phyloP scores from a whole-genome alignment of 1,140 invertebrate genomes.

The Aphaenogaster floridana region DNA sequence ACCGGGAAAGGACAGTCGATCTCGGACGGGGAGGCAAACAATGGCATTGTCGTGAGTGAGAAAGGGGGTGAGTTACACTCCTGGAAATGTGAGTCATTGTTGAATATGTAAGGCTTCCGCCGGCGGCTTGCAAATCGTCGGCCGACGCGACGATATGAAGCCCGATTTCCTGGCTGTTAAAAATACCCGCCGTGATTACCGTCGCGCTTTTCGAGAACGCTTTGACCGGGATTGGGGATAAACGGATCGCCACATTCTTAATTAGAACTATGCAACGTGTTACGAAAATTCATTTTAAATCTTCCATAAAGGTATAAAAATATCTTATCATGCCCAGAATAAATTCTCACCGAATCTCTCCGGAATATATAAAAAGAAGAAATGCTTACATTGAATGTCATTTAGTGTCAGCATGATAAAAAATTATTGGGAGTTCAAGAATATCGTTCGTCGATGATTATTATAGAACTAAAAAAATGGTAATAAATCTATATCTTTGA shows the following conservation, averaged over 20 bases:
- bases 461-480: neutral
- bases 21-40: constrained; percentile 64
- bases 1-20: constrained; percentile 52
- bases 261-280: neutral
- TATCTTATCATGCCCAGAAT: neutral
- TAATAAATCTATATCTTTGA: neutral
- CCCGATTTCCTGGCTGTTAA: constrained; percentile 58
- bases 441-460: neutral
- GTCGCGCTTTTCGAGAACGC: constrained; percentile 1
- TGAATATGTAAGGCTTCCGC: constrained; percentile 80
- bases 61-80: constrained; percentile 62
- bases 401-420: neutral
- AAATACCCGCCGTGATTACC: constrained; percentile 36
- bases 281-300: neutral
- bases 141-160: constrained; percentile 78
- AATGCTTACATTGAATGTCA: neutral
- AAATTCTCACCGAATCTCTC: neutral
- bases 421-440: neutral
- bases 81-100: constrained; percentile 75
- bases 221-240: neutral
- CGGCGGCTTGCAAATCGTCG: constrained; percentile 77
- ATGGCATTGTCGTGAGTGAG: constrained; percentile 71
- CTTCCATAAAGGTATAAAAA: neutral
- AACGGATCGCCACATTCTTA: neutral
- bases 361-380: neutral